Conservation (phyloP, 2,888 invertebrate genomes). For the Lasius fuliginosus region DNA sequence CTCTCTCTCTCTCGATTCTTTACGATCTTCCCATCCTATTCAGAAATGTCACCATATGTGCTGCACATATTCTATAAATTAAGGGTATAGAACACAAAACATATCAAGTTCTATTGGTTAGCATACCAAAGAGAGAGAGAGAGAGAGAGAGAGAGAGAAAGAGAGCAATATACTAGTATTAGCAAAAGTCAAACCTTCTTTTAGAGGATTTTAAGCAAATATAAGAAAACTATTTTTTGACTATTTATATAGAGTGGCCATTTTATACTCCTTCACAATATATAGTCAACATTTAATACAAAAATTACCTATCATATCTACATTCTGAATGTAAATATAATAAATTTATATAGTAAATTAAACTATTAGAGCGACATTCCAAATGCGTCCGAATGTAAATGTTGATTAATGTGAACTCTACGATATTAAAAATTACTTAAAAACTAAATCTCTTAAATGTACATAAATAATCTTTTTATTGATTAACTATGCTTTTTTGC, state of each 20-base stretch:
- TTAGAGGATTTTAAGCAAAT: slow-evolving; percentile 10
- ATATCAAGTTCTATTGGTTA: not conserved
- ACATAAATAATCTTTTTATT: slow-evolving; percentile 76
- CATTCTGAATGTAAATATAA: slow-evolving; percentile 59
- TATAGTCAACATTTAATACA: slow-evolving; percentile 78
- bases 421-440: slow-evolving; percentile 73
- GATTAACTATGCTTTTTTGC: slow-evolving; percentile 64
- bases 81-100: not conserved
- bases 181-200: not conserved
- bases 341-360: slow-evolving; percentile 1
- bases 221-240: not conserved
- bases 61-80: slow-evolving; percentile 3
- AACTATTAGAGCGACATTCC: slow-evolving; percentile 1
- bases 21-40: not conserved
- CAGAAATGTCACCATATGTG: not conserved
- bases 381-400: slow-evolving; percentile 67
- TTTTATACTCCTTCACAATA: slow-evolving; percentile 58
- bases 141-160: not conserved
- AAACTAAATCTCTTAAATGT: slow-evolving; percentile 70
- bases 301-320: slow-evolving; percentile 80
- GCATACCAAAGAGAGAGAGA: not conserved
- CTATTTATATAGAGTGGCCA: slow-evolving; percentile 13
- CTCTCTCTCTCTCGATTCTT: not conserved
- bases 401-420: slow-evolving; percentile 74
- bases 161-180: not conserved